Evolutionary conservation across 2,888 invertebrate species (phyloP).

Genomic region (Sialis lutaria): DNA sequence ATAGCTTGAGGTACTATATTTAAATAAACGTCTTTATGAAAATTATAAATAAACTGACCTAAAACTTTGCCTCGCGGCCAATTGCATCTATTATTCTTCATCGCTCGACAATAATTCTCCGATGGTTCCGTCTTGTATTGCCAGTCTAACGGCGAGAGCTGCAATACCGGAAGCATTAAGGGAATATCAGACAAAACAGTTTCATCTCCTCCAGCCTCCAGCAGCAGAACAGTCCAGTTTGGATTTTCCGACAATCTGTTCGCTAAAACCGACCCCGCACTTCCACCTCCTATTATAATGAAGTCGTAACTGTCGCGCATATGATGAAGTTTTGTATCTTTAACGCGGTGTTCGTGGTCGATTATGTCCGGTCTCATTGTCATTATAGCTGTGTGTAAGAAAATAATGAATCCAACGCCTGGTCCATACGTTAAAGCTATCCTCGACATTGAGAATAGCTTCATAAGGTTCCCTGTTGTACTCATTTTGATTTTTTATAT

Average conservation of each 20-base stretch:
- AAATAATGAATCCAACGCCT: slow-evolving; percentile 41
- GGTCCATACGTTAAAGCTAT: slow-evolving; percentile 47
- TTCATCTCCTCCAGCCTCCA: slow-evolving; percentile 68
- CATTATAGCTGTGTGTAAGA: slow-evolving; percentile 44
- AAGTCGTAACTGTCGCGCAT: slow-evolving; percentile 55
- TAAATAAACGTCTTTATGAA: too few species aligned
- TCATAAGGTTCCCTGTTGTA: slow-evolving; percentile 13
- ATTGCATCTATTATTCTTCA: slow-evolving; percentile 43
- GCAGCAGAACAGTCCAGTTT: slow-evolving; percentile 50
- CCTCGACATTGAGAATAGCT: slow-evolving; percentile 38
- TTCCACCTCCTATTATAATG: slow-evolving; percentile 64
- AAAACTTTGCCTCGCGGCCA: slow-evolving; percentile 69
- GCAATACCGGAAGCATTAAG: slow-evolving; percentile 48
- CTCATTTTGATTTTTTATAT: neutral
- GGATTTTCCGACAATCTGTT: slow-evolving; percentile 58
- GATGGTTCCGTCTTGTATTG: slow-evolving; percentile 61
- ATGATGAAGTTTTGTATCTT: slow-evolving; percentile 31
- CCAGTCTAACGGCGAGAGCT: slow-evolving; percentile 64
- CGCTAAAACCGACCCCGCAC: slow-evolving; percentile 66
- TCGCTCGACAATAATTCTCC: slow-evolving; percentile 45
- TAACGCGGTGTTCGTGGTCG: slow-evolving; percentile 42
- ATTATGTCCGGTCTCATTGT: slow-evolving; percentile 53
- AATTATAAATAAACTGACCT: slow-evolving; percentile 20
- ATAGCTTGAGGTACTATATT: too few species aligned
- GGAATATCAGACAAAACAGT: slow-evolving; percentile 56